Evolutionary conservation across 2,797 vertebrate species (phyloP), one percentile per base, ranked within the genome.

Genomic region (Tadarida brasiliensis): DNA sequence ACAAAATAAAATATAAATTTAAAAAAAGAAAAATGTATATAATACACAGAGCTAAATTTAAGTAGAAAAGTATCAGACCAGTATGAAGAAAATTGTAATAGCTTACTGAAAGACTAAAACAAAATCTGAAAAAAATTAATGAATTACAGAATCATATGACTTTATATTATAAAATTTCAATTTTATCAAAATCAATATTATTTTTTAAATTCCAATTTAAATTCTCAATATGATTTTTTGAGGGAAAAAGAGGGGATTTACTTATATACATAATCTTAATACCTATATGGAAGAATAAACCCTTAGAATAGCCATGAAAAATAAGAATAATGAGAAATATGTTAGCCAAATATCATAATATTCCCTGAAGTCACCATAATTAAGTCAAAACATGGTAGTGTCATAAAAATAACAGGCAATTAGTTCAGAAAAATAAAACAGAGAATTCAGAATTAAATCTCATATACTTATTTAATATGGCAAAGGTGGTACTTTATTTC

Each of bases 151-250:
- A 87, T 65, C 76, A 68, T 80, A 85, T 83, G 14, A 96, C 24
- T 56, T 93, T 30, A 67, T 86, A 47, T 67, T 11, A 93, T 49
- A 89, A 90, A 91, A 90, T 73, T 87, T 92, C 20, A 77, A 2
- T 96, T 94, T 59, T 82, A 49, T 15, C 61, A 44, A 92, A 65
- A 68, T 71, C 81, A 93, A 47, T 81, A 68, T 57, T 88, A 78
- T 63, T 74, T 57, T 94, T 93, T 59, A 90, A 94, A 80, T 80
- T 92, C 33, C 33, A 84, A 57, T n/a, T 84, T 91, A 96, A 78
- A 93, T 57, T 85, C 2, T 5, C 12, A 35, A 44, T 12, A n/a
- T 85, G 39, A 19, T 56, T 84, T 90, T 94, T 67, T 51, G 33
- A 63, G 35, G 28, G 39, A 39, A 87, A 91, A 63, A 47, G 24